Evolutionary conservation across 2,888 invertebrate species (phyloP).

Genomic region (Monopis laevigella): DNA sequence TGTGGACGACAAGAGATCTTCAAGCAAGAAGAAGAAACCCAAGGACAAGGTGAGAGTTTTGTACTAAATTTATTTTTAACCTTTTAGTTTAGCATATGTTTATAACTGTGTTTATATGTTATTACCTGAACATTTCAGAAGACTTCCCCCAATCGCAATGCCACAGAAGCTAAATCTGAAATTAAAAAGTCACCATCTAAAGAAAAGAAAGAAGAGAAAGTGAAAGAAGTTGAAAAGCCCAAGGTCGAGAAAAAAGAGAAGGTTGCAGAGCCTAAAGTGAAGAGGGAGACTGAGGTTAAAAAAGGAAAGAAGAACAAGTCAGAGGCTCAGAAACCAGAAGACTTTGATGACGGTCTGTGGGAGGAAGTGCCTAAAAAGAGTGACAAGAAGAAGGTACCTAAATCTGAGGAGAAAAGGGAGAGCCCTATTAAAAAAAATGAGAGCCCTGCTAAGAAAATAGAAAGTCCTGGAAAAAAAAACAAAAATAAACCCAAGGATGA

Average conservation of each 20-base stretch:
- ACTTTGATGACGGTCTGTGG: constrained; percentile 81
- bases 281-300: constrained; percentile 63
- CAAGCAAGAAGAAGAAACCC: constrained; percentile 73
- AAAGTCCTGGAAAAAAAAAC: too few relatives aligned
- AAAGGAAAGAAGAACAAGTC: constrained; percentile 68
- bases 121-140: constrained; percentile 47
- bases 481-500: too few relatives aligned
- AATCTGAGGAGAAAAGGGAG: constrained; percentile 64
- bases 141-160: constrained; percentile 70
- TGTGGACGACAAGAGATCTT: constrained; percentile 73
- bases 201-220: constrained; percentile 67
- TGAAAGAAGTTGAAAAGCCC: constrained; percentile 55
- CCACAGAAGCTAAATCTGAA: constrained; percentile 65
- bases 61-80: constrained; percentile 57
- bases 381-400: constrained; percentile 77
- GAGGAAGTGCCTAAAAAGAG: constrained; percentile 75
- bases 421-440: constrained; percentile 56
- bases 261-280: constrained; percentile 40
- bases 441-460: constrained; percentile 43
- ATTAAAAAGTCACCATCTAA: constrained; percentile 65
- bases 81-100: constrained; percentile 52
- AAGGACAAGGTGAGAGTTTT: constrained; percentile 72
- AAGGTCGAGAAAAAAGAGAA: constrained; percentile 52
- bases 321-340: constrained; percentile 72
- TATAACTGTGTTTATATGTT: constrained; percentile 15